Conservation (phyloP, 2,797 vertebrate species). For the Anguilla marmorata region DNA sequence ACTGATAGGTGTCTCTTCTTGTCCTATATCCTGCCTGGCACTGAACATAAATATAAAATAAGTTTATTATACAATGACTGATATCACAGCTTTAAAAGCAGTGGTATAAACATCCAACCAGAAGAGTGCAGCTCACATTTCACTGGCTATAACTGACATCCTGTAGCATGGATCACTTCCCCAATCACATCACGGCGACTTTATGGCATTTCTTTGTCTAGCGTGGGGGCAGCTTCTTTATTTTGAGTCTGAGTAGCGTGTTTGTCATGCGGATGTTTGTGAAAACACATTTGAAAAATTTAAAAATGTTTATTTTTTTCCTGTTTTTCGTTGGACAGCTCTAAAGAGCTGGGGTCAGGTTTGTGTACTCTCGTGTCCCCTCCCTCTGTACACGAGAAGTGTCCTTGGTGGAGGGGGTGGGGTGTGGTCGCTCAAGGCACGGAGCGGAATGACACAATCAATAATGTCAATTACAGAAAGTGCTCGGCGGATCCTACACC, state of each 20-base stretch:
- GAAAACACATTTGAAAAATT: not conserved
- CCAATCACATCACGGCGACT: not conserved
- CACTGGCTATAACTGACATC: not conserved
- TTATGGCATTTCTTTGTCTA: not conserved
- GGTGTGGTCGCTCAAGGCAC: not conserved
- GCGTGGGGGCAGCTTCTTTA: not conserved
- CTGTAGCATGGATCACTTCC: not conserved
- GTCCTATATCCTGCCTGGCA: not conserved
- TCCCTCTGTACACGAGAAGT: slow-evolving; percentile 21
- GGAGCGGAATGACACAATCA: not conserved
- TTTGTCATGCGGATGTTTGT: no score
- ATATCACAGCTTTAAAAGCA: not conserved
- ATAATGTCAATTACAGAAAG: not conserved
- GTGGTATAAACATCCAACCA: not conserved
- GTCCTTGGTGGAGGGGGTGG: not conserved
- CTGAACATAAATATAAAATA: not conserved
- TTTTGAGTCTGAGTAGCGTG: not conserved
- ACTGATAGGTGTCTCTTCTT: not conserved
- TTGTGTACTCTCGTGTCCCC: slow-evolving; percentile 15
- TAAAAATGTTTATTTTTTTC: not conserved
- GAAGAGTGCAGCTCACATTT: not conserved
- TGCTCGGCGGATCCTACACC: not conserved
- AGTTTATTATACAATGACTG: not conserved
- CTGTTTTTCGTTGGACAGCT: not conserved
- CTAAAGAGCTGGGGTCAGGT: not conserved